Evolutionary conservation across 2,113 vertebrate species (phyloP), one percentile per base, ranked within the genome.

Genomic region (Carlito syrichta): DNA sequence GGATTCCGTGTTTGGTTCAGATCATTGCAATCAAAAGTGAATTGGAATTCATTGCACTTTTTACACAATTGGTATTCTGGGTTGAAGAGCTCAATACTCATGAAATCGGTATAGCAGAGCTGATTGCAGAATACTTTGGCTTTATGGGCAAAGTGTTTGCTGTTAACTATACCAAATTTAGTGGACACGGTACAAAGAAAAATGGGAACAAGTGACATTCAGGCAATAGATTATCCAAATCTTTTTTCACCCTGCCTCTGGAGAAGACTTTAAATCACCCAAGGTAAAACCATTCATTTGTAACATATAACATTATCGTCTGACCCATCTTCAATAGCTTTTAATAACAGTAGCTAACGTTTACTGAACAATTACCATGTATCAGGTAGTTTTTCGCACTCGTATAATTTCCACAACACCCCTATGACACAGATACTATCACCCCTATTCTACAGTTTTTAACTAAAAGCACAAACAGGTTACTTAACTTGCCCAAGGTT

Each of bases 1-100:
- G 92, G 62, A 91, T 92, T 96, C 98, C 27, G 56, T 91, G 6
- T 97, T 98, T 96, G 90, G 95, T 98, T 96, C 96, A 98, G 95
- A 97, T 97, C 96, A 93, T 58, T 93, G 94, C 94, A 97, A 97
- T 98, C 97, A 97, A 97, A 98, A 92, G 22, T 82, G 96, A 97
- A 92, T 63, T 96, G 86, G 74, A 94, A 97, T 97, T 98, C 91
- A 74, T 4, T 73, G 90, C 71, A 77, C 74, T 97, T 97, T 94
- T 96, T 69, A 89, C 54, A 94, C 66, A 93, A 96, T 97, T 94
- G 92, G 87, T 94, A 97, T 98, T 98, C 97, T 86, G 54, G 63
- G 69, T 93, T 54, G 89, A 96, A 79, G 30, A 69, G 87, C 94
- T 97, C 86, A 10, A 62, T 86, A 89, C 94, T 97, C 79, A 93